Evolutionary conservation across 2,888 invertebrate genomes (phyloP), one percentile per base, ranked within the genome.

Genomic region (Acleris laterana): DNA sequence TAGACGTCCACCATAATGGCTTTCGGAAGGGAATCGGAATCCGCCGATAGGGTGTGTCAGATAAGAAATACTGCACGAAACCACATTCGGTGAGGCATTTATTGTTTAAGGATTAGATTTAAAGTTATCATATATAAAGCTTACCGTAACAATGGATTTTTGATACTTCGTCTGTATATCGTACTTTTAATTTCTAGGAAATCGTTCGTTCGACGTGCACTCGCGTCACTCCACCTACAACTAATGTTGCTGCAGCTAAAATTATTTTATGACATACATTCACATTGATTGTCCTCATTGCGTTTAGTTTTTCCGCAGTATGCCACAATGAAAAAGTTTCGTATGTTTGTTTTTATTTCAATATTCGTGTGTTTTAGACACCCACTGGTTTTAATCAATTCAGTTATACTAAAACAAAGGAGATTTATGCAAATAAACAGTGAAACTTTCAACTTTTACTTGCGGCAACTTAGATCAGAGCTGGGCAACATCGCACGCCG

Each of bases 41-140:
- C 80, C 74, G 75, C 77, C 77, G 82, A 86, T 84, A 88, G 90
- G 90, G 90, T 88, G 90, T 90, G 90, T 90, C 90, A 84, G 73
- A 84, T 83, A 81, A 78, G 71, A 74, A 74, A 76, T 72, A 32
- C 32, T 32, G 9, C 32, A 32, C 9, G 32, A 32, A 9, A 32
- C 3, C 32, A 53, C 68, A 53, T 52, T 61, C 7, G 25, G 16
- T 51, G n/a, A 28, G 50, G 20, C 32, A 3, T 51, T 11, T 32
- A 59, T 13, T 55, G 16, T 32, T 20, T 56, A 50, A 42, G 59
- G 17, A 38, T 55, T 38, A 7, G 25, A 48, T 32, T 48, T 42
- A 52, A 19, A 5, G 1, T 11, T 9, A 48, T 3, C 38, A 7
- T 38, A 22, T 3, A 28, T 17, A 5, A 59, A 62, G 69, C 85